These are phyloP conservation scores for Tiphia femorata DNA, from an alignment of 2,888 invertebrate genomes.

Conservation along the genomic window DNA sequence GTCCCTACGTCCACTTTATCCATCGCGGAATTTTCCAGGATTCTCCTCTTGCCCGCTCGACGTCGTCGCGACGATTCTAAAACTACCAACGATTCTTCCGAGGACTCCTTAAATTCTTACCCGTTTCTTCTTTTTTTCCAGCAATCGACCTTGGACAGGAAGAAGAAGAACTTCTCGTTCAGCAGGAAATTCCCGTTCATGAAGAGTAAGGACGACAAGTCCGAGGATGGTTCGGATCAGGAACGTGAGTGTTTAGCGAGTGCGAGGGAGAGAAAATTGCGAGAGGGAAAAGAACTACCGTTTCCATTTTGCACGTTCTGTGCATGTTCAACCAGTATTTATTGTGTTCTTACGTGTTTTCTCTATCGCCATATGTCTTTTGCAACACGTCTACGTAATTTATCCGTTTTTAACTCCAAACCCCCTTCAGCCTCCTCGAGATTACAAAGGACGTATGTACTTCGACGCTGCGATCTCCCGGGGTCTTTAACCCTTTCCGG, in stretches of 20 bases:
- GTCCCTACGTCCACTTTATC: too few relatives aligned
- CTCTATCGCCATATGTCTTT: background rate
- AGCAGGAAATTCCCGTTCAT: slow-evolving; percentile 99
- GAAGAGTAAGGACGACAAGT: slow-evolving; percentile 99
- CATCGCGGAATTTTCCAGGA: too few relatives aligned
- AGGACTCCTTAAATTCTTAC: too few relatives aligned
- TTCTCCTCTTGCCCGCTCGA: too few relatives aligned
- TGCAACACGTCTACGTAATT: slow-evolving; percentile 25
- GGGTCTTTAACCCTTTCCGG: too few relatives aligned
- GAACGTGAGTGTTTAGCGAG: slow-evolving; percentile 96
- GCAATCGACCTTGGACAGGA: slow-evolving; percentile 94
- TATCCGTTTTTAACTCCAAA: too few relatives aligned
- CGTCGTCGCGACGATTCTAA: too few relatives aligned
- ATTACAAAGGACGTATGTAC: too few relatives aligned
- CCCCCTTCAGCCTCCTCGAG: too few relatives aligned
- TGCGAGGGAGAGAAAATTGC: background rate
- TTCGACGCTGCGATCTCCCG: too few relatives aligned
- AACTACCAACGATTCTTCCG: too few relatives aligned
- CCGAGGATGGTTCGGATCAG: slow-evolving; percentile 96
- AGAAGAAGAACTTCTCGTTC: slow-evolving; percentile 99
- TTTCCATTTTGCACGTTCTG: slow-evolving; percentile 65
- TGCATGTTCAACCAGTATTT: slow-evolving; percentile 48
- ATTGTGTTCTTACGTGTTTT: background rate
- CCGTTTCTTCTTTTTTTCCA: slow-evolving; percentile 69
- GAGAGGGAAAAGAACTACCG: too few relatives aligned